phyloP scores from a whole-genome alignment of 2,113 vertebrate species.

The Oxyura jamaicensis region DNA sequence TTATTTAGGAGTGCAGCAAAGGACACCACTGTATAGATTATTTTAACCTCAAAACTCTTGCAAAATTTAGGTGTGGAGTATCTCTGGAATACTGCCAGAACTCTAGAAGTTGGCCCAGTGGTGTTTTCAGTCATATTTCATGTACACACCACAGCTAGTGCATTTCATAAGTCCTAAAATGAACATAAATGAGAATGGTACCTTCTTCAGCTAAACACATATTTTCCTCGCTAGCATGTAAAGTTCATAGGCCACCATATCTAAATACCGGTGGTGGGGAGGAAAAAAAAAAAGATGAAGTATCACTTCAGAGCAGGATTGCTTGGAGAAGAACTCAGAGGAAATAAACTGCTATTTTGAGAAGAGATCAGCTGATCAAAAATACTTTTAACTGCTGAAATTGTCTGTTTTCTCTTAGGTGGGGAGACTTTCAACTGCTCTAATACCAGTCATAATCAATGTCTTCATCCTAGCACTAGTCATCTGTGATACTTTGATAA shows the following conservation, averaged over 20 bases:
- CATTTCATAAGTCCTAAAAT: background rate
- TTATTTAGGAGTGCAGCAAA: background rate
- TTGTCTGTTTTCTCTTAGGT: background rate
- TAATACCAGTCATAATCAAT: constrained; percentile 9
- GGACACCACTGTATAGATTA: background rate
- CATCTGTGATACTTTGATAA: constrained; percentile 12
- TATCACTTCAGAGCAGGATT: background rate
- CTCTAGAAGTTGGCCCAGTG: background rate
- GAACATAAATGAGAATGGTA: background rate
- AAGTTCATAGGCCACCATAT: background rate
- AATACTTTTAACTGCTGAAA: background rate
- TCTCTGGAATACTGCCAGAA: background rate
- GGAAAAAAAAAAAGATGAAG: background rate
- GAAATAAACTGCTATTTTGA: background rate
- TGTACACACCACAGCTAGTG: background rate
- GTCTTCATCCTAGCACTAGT: background rate
- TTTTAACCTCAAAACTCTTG: background rate
- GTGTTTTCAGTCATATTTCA: background rate
- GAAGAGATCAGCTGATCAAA: background rate
- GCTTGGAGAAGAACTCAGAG: background rate
- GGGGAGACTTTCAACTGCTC: background rate
- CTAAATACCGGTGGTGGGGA: background rate
- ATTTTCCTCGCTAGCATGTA: background rate
- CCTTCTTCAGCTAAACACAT: background rate
- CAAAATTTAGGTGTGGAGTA: background rate